Percentiles rank a stretch among this genome's conserved stretches.
Evolutionary conservation across 2,888 invertebrate species (phyloP).

Genomic region (Melieria crassipennis): DNA sequence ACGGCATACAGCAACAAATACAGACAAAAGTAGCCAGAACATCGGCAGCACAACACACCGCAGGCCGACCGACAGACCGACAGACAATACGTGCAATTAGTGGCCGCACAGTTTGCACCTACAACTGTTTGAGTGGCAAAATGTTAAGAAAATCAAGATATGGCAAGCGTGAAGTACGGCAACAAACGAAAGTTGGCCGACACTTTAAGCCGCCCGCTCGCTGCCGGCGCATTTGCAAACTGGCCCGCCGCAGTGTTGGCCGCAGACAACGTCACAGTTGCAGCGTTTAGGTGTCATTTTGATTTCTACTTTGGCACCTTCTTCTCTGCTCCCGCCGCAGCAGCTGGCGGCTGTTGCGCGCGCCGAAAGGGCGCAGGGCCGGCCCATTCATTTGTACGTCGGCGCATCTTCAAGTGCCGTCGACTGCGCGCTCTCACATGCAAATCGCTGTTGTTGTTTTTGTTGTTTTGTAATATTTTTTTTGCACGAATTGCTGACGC

Average conservation of each 20-base stretch:
- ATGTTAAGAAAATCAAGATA: neutral
- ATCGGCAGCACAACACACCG: neutral
- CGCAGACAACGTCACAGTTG: constrained; percentile 2
- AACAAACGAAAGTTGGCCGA: neutral
- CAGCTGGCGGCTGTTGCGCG: neutral
- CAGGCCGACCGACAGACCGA: neutral
- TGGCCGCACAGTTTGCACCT: neutral
- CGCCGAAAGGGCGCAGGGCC: neutral
- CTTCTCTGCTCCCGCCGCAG: neutral
- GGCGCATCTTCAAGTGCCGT: constrained; percentile 27
- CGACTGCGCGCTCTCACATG: constrained; percentile 4
- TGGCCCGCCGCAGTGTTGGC: neutral
- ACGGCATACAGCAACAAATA: neutral
- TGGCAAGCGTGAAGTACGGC: neutral
- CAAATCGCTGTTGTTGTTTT: no score
- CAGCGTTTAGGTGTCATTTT: constrained; percentile 23
- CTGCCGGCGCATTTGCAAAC: neutral
- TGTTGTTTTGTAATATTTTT: no score
- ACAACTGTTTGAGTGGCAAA: no score
- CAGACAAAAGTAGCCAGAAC: neutral
- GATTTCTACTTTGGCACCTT: constrained; percentile 21
- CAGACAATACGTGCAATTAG: neutral
- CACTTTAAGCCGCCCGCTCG: constrained; percentile 2
- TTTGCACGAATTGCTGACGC: constrained; percentile 3
- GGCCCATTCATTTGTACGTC: neutral